Evolutionary conservation across 2,113 vertebrate genomes (phyloP).

Genomic region (Chroicocephalus ridibundus): DNA sequence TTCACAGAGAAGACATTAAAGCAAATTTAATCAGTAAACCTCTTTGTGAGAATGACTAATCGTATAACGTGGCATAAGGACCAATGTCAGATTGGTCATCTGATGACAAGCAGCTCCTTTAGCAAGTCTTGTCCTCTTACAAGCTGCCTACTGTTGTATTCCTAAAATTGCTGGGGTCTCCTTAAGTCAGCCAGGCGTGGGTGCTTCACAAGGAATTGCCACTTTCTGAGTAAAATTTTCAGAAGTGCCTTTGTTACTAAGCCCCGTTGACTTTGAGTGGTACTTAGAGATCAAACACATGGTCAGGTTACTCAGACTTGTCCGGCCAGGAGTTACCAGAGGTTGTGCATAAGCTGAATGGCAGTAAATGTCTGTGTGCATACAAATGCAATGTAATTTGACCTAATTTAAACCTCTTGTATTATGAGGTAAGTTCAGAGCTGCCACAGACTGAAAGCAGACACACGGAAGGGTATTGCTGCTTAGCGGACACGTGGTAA

Average conservation of each 20-base stretch:
- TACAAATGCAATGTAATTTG: neutral
- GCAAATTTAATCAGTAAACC: neutral
- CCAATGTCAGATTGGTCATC: neutral
- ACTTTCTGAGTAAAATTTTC: neutral
- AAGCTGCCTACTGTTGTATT: neutral
- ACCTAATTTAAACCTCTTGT: neutral
- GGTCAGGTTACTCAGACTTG: neutral
- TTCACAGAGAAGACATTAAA: neutral
- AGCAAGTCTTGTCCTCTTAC: neutral
- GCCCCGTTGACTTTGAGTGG: neutral
- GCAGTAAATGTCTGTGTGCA: neutral
- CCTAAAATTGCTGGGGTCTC: neutral
- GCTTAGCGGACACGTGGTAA: fast-evolving
- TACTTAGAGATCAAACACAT: neutral
- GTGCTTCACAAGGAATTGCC: neutral
- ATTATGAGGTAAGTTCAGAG: neutral
- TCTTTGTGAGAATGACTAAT: neutral
- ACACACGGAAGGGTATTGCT: neutral
- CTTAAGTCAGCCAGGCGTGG: neutral
- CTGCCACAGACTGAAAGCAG: slow-evolving; percentile 14
- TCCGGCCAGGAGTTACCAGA: neutral
- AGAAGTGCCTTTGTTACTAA: neutral
- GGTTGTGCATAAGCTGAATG: neutral
- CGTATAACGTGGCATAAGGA: fast-evolving
- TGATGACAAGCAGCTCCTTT: neutral